Evolutionary conservation across 92 coral and sea anemone genomes (phyloP).

Genomic region (Phenganax stokvisi): DNA sequence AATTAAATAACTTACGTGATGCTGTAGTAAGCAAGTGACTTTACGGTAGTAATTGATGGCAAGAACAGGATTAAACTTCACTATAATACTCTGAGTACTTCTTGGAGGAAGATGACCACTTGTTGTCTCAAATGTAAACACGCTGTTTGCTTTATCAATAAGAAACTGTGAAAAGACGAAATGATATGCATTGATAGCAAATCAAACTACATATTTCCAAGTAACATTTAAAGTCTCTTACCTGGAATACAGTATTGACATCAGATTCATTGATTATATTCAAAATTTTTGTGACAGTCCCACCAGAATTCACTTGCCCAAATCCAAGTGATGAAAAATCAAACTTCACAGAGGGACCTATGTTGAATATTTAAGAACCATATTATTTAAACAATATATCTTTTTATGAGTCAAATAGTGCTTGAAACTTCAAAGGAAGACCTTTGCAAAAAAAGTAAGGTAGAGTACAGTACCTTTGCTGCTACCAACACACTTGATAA

Average conservation of each 20-base stretch:
- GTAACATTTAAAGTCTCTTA: conserved; percentile 9
- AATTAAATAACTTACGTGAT: conserved; percentile 57
- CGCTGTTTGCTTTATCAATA: conserved; percentile 83
- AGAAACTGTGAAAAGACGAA: conserved; percentile 55
- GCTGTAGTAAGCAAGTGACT: conserved; percentile 77
- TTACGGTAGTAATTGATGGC: conserved; percentile 87
- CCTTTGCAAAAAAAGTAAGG: not conserved
- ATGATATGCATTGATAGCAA: not conserved
- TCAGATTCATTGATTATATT: conserved; percentile 62
- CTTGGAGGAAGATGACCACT: conserved; percentile 72
- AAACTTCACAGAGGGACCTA: conserved; percentile 75
- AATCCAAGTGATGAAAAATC: conserved; percentile 65
- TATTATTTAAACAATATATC: no score
- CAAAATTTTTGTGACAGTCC: conserved; percentile 65
- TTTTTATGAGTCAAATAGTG: no score
- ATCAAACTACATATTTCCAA: not conserved
- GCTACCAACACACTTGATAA: conserved; percentile 68
- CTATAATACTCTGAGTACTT: conserved; percentile 58
- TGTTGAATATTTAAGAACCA: not conserved
- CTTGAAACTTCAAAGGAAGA: no score
- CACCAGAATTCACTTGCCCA: conserved; percentile 78
- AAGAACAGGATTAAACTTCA: conserved; percentile 60
- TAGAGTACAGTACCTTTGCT: conserved; percentile 66
- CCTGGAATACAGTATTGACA: conserved; percentile 86
- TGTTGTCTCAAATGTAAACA: conserved; percentile 64